Conservation (phyloP, 2,113 vertebrate species). For the Macquaria ambigua region DNA sequence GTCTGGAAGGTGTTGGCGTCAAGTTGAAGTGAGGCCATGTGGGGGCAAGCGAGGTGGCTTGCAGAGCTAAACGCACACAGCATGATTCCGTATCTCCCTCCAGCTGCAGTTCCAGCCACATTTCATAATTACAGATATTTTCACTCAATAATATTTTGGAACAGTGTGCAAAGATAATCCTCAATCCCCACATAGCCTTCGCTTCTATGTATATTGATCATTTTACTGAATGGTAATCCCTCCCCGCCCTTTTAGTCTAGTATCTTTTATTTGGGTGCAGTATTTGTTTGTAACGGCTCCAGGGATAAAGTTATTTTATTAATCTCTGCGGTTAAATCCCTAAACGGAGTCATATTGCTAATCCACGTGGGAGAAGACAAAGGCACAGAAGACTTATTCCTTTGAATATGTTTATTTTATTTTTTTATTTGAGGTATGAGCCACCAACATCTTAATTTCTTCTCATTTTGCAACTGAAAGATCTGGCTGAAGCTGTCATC, state of each 20-base stretch:
- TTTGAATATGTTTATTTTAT: conserved; percentile 8
- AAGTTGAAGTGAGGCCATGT: conserved; percentile 18
- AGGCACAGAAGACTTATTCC: background rate
- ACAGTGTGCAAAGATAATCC: conserved; percentile 58
- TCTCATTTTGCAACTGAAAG: background rate
- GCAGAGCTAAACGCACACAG: conserved; percentile 39
- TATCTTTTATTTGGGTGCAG: conserved; percentile 47
- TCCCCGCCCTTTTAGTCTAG: conserved; percentile 23
- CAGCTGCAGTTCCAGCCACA: conserved; percentile 23
- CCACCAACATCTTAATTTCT: background rate
- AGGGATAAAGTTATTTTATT: conserved; percentile 51
- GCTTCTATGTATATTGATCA: conserved; percentile 49
- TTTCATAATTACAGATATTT: conserved; percentile 53
- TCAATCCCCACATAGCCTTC: conserved; percentile 15
- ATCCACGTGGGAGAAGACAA: conserved; percentile 47
- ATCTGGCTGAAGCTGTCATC: background rate
- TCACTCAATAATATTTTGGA: conserved; percentile 47
- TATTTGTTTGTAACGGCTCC: conserved; percentile 42
- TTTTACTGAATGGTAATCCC: conserved; percentile 60
- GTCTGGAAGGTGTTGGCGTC: conserved; percentile 53
- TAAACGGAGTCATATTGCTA: conserved; percentile 40
- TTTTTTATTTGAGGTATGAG: conserved; percentile 14
- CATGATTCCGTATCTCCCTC: conserved; percentile 6
- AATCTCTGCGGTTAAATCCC: conserved; percentile 60
- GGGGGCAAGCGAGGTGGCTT: conserved; percentile 42